A percentile compares a stretch with the other conserved stretches of the same genome.
Evolutionary conservation across 2,797 vertebrate genomes (phyloP).

Genomic region (Geotrypetes seraphini): DNA sequence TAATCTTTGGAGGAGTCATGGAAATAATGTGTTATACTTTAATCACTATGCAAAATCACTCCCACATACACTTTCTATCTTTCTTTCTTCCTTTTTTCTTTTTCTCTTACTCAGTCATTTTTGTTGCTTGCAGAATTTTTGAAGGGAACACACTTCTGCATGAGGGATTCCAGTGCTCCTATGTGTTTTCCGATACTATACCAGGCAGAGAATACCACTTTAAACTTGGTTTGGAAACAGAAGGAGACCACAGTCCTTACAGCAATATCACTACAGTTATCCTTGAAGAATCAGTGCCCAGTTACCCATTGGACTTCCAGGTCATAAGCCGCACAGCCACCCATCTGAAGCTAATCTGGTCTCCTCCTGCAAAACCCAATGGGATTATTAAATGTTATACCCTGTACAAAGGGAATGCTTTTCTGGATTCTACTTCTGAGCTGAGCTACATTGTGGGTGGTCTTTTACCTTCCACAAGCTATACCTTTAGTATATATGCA

Average conservation of each 20-base stretch:
- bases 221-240: slow-evolving; percentile 20
- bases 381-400: slow-evolving; percentile 17
- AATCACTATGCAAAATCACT: too few relatives aligned
- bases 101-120: too few relatives aligned
- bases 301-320: slow-evolving; percentile 18
- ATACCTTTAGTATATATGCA: slow-evolving; percentile 23
- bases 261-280: slow-evolving; percentile 17
- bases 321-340: slow-evolving; percentile 28
- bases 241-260: slow-evolving; percentile 26
- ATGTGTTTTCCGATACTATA: slow-evolving; percentile 6
- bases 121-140: slow-evolving; percentile 22
- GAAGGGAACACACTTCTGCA: slow-evolving; percentile 23
- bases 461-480: slow-evolving; percentile 19
- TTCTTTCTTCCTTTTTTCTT: too few relatives aligned
- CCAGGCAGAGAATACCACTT: slow-evolving; percentile 9
- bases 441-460: slow-evolving; percentile 20
- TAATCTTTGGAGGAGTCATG: too few relatives aligned
- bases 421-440: slow-evolving; percentile 23
- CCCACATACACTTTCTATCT: too few relatives aligned
- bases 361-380: slow-evolving; percentile 5
- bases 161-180: slow-evolving; percentile 18
- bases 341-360: slow-evolving; percentile 29
- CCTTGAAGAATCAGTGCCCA: slow-evolving; percentile 2
- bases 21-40: too few relatives aligned
- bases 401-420: slow-evolving; percentile 11